Base-by-base conservation (phyloP, 2,797 vertebrate species). In the Kryptopterus vitreolus region DNA sequence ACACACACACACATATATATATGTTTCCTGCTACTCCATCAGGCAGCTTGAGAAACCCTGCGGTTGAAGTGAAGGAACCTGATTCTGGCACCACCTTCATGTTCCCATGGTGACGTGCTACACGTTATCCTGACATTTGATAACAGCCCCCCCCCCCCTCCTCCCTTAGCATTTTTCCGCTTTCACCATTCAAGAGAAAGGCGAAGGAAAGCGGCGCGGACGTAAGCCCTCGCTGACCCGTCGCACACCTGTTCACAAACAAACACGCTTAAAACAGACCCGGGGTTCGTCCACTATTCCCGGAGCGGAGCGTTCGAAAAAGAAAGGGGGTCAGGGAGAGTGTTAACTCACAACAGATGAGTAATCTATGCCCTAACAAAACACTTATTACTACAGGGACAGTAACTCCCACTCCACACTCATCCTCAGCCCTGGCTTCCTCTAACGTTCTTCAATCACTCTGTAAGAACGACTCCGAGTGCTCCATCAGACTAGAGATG, bases 61-160 rank as follows among this genome's bases (percentile, higher is more conserved):
- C 61, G 38, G 31, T 26, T 78, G 50, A 69, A 58, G n/a, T 61
- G 38, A 65, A 61, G 22, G 18, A 68, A 63, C 18, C n/a, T 16
- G 46, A 72, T 59, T 38, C 11, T 57, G 58, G 35, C 63, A 18
- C 71, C 53, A 29, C 22, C 31, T 61, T 57, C n/a, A 77, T 46
- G 73, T 87, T 85, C 79, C 87, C 83, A 86, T 84, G 79, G 84
- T 65, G 76, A 84, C 26, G 29, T 20, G 20, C 71, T 73, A 76
- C 77, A 85, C 75, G 50, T 76, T 83, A 84, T 82, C 57, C 80
- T 86, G 84, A 86, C 81, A 87, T 86, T 88, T 86, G 77, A 77
- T 83, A 83, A 82, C 55, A 78, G 81, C 66, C 80, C 76, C 65
- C 15, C 35, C 66, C 80, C 76, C 65, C 15, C 35, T 80, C 43